Percentiles rank a stretch among this genome's conserved stretches.
Conservation (phyloP, 2,888 invertebrate genomes). For the Platypus cylindrus region DNA sequence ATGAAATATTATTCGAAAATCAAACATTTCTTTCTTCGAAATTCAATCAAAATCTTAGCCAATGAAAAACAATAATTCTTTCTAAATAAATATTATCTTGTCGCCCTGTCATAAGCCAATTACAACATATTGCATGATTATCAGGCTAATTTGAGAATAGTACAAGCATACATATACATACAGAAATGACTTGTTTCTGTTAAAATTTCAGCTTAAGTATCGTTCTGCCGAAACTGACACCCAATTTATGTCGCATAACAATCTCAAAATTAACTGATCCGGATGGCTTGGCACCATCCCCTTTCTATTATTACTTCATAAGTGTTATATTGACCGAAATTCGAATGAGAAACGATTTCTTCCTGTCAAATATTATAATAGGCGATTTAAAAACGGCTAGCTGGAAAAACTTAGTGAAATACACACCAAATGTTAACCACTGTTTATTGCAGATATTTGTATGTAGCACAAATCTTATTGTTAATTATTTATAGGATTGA, state of each 20-base stretch:
- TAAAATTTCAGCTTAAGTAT: too few species aligned
- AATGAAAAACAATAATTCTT: too few species aligned
- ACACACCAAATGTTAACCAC: conserved; percentile 19
- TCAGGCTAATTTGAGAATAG: too few species aligned
- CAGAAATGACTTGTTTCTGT: too few species aligned
- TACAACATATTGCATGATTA: too few species aligned
- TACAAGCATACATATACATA: too few species aligned
- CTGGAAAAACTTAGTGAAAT: conserved; percentile 20
- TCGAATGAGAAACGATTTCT: conserved; percentile 16
- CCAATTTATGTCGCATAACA: conserved; percentile 36
- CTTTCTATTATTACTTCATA: conserved; percentile 14
- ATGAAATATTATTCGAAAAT: too few species aligned
- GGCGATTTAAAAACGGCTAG: conserved; percentile 16
- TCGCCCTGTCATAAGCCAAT: too few species aligned
- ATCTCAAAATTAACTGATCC: conserved; percentile 30
- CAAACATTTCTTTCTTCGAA: too few species aligned
- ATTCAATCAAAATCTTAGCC: too few species aligned
- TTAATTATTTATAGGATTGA: not conserved
- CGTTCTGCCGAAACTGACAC: conserved; percentile 35
- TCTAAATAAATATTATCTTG: too few species aligned
- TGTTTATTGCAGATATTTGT: conserved; percentile 20
- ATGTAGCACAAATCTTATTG: conserved; percentile 7
- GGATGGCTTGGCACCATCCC: conserved; percentile 17
- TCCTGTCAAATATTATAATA: conserved; percentile 18
- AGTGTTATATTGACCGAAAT: conserved; percentile 20